phyloP scores from a whole-genome alignment of 2,888 invertebrate genomes.

The Cephus spinipes region DNA sequence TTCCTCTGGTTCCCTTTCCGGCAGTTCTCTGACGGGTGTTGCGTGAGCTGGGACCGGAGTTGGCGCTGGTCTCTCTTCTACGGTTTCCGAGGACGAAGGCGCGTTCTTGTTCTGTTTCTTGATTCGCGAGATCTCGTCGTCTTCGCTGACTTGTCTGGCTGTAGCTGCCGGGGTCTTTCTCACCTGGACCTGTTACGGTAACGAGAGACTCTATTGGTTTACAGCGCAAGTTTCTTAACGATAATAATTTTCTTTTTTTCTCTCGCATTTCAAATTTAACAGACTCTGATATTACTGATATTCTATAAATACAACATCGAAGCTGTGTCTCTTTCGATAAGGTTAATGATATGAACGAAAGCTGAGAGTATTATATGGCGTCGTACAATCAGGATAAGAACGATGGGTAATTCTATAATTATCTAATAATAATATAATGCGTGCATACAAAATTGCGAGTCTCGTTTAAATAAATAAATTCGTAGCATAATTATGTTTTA shows the following conservation, averaged over 20 bases:
- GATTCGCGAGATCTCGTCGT: slow-evolving; percentile 88
- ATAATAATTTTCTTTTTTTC: slow-evolving; percentile 19
- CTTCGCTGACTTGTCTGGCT: slow-evolving; percentile 86
- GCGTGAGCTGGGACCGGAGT: slow-evolving; percentile 55
- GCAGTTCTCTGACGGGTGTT: slow-evolving; percentile 64
- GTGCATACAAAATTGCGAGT: not conserved
- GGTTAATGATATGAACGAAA: not conserved
- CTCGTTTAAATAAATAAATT: not conserved
- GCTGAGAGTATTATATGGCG: not conserved
- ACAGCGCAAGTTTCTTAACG: not conserved
- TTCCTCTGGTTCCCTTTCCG: slow-evolving; percentile 71
- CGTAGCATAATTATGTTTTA: not conserved
- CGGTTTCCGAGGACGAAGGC: slow-evolving; percentile 68
- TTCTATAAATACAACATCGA: not conserved
- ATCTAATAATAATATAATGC: not conserved
- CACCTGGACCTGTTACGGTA: slow-evolving; percentile 50
- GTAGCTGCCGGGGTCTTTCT: slow-evolving; percentile 68
- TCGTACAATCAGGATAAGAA: not conserved
- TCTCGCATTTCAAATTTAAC: not conserved
- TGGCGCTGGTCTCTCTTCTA: slow-evolving; percentile 60
- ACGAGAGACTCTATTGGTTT: slow-evolving; percentile 26
- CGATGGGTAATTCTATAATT: not conserved
- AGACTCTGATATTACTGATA: not conserved
- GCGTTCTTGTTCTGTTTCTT: slow-evolving; percentile 88
- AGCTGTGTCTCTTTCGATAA: not conserved